Percentiles rank a stretch among this genome's conserved stretches.
phyloP scores from a whole-genome alignment of 2,888 invertebrate species.

The Leuctra nigra region DNA sequence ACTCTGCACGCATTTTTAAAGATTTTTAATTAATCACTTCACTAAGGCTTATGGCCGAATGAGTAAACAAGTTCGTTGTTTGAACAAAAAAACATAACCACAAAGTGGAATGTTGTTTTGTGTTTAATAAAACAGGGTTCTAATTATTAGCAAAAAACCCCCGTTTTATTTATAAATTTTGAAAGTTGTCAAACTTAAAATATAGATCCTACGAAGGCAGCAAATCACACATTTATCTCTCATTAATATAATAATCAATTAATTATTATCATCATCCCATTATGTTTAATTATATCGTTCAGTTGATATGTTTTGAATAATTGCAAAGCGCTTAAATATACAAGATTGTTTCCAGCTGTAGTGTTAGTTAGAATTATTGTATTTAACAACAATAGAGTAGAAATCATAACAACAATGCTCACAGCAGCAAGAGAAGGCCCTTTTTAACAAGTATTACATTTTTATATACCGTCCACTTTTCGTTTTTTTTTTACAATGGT shows the following conservation, averaged over 20 bases:
- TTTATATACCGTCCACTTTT: neutral
- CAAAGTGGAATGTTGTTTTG: too few species aligned
- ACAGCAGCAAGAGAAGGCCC: neutral
- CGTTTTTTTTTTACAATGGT: neutral
- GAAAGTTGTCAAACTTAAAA: neutral
- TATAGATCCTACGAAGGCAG: neutral
- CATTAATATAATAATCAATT: neutral
- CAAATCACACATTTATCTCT: neutral
- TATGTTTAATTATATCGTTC: neutral
- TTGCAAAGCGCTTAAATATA: constrained; percentile 15
- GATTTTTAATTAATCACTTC: too few species aligned
- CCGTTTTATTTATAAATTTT: too few species aligned
- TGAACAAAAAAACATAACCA: too few species aligned
- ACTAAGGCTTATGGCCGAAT: too few species aligned
- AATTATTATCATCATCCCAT: neutral
- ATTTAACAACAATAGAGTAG: neutral
- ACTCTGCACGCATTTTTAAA: too few species aligned
- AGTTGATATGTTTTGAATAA: constrained; percentile 18
- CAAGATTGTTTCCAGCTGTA: constrained; percentile 9
- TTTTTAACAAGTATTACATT: neutral
- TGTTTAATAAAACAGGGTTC: too few species aligned
- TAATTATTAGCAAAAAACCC: too few species aligned
- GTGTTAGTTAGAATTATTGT: neutral
- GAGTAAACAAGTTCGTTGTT: too few species aligned
- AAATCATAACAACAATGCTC: neutral